These are phyloP conservation scores for Salmo trutta DNA, from an alignment of 2,797 vertebrate genomes.

Conservation along the genomic window DNA sequence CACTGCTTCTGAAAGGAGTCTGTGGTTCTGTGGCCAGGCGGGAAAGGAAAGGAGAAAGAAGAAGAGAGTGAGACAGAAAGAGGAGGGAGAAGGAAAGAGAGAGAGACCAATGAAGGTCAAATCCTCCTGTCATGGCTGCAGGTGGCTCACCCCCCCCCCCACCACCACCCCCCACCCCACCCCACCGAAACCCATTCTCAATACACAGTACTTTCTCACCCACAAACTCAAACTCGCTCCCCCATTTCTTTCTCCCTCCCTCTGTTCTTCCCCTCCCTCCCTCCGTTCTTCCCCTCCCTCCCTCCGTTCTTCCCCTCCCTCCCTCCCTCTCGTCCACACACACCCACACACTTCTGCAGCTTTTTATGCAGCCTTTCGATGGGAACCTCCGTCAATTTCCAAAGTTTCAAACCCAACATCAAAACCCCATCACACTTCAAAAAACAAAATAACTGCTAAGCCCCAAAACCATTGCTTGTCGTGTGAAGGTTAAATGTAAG, in stretches of 20 bases:
- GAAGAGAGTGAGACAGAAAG: conserved; percentile 32
- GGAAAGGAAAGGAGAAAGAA: conserved; percentile 48
- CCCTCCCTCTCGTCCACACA: not conserved
- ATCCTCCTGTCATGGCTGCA: conserved; percentile 86
- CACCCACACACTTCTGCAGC: conserved; percentile 27
- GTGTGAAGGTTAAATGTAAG: not conserved
- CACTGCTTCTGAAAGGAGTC: conserved; percentile 74
- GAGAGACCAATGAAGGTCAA: conserved; percentile 88
- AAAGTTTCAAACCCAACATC: conserved; percentile 12
- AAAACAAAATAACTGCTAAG: conserved; percentile 52
- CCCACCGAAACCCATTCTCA: conserved; percentile 74
- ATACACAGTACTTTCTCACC: conserved; percentile 70
- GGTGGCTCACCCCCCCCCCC: conserved; percentile 78
- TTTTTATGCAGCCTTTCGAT: conserved; percentile 66
- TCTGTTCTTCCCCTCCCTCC: conserved; percentile 19
- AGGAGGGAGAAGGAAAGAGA: conserved; percentile 31
- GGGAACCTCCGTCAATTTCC: conserved; percentile 63
- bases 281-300: not conserved
- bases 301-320: conserved; percentile 24
- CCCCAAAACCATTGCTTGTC: conserved; percentile 79
- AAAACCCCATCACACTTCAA: conserved; percentile 2
- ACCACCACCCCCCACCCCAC: conserved; percentile 2
- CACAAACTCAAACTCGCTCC: conserved; percentile 47
- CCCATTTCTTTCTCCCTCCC: conserved; percentile 21
- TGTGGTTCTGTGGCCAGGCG: conserved; percentile 70